Conservation (phyloP, 2,888 invertebrate genomes). For the Ferrisia virgata region DNA sequence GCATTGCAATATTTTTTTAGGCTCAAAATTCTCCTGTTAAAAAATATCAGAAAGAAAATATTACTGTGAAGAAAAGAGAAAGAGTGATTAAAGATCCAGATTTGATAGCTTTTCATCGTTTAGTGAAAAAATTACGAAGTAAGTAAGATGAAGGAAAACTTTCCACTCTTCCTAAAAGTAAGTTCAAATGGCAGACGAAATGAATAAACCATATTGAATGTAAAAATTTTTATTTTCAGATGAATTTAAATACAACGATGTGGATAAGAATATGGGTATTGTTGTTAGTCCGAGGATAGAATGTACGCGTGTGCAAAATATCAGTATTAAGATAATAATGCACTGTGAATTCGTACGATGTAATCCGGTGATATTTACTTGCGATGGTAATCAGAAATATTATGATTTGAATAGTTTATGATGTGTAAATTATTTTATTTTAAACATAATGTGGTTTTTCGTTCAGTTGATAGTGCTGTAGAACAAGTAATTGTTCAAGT, state of each 20-base stretch:
- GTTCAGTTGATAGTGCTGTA: conserved; percentile 75
- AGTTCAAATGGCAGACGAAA: not conserved
- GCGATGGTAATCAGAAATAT: conserved; percentile 66
- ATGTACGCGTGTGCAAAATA: conserved; percentile 71
- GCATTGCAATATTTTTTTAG: conserved; percentile 38
- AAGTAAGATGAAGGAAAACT: conserved; percentile 54
- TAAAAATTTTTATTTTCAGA: conserved; percentile 55
- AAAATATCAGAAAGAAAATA: conserved; percentile 43
- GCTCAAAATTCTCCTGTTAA: conserved; percentile 35
- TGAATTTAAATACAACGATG: conserved; percentile 72
- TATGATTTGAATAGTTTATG: conserved; percentile 25
- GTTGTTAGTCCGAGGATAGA: conserved; percentile 84
- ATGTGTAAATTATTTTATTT: conserved; percentile 21
- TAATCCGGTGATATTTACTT: conserved; percentile 79
- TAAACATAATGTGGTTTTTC: not conserved
- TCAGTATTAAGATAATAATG: conserved; percentile 86
- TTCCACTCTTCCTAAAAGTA: conserved; percentile 38
- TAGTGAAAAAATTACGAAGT: conserved; percentile 78
- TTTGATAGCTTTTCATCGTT: conserved; percentile 74
- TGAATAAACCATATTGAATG: conserved; percentile 38
- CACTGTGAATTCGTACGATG: conserved; percentile 56
- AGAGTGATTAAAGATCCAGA: conserved; percentile 68
- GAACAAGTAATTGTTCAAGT: conserved; percentile 83
- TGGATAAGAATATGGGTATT: conserved; percentile 79
- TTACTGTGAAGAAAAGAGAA: conserved; percentile 53